Base-by-base conservation (phyloP, 1,140 invertebrate species). In the Zaprionus inermis region DNA sequence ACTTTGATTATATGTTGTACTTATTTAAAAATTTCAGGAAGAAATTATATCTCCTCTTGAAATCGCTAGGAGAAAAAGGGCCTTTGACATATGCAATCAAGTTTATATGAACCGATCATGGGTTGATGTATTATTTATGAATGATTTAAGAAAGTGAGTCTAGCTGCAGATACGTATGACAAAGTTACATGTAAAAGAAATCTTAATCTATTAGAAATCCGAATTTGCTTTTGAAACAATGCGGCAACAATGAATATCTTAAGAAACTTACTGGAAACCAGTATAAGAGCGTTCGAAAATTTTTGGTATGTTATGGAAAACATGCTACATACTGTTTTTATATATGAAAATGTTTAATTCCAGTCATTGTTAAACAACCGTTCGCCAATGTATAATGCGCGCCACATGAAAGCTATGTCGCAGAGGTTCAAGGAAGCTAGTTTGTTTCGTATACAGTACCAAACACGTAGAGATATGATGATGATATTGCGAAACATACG, bases 341-440 rank as follows among this genome's bases (percentile, higher is more conserved):
- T 22, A n/a, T 64, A 38, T 20, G n/a, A n/a, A 12, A 14, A 44
- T 18, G 3, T 6, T 44, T 44, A 24, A 20, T 63, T 24, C 7
- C 46, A 91, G 91, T 91, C 91, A 91, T 91, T 92, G 81, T 66
- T 91, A n/a, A 67, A 91, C 49, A 79, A 84, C 6, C 84, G 91
- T 5, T 72, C 73, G 16, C 91, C 91, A 3, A 72, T 91, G 52
- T 92, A 91, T 51, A 78, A 71, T 28, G 52, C 78, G 16, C 72
- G 82, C 9, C 61, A 75, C n/a, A 61, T 67, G 0, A 90, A 84
- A 52, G 83, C 76, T 60, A 51, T 84, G n/a, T 64, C 71, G 30
- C 60, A 75, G 4, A 80, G 81, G 10, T 78, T 79, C 49, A 70
- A 56, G 0, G 67, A 92, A 44, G 75, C 69, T 5, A 74, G 74